These are phyloP conservation scores for Argyresthia goedartella DNA, from an alignment of 2,888 invertebrate species.

Conservation along the genomic window DNA sequence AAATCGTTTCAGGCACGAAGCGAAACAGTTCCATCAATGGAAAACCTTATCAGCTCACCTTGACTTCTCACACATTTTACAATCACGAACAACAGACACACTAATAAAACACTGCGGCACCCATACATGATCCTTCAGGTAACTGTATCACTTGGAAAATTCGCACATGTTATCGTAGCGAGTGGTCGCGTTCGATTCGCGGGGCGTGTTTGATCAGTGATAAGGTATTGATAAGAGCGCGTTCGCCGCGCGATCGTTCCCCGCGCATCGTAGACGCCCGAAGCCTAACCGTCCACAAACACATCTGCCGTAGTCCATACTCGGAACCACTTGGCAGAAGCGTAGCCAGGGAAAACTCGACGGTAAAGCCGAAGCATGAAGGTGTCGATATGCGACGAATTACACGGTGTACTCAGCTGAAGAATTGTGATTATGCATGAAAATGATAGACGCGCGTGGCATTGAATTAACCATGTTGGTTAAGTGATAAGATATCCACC, in stretches of 20 bases:
- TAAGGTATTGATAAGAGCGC: slow-evolving; percentile 40
- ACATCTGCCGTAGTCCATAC: background rate
- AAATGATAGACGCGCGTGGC: too few species aligned
- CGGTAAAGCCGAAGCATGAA: too few species aligned
- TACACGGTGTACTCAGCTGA: too few species aligned
- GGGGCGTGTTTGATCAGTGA: slow-evolving; percentile 61
- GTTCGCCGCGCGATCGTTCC: background rate
- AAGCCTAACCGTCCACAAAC: background rate
- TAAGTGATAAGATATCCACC: too few species aligned
- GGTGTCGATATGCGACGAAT: too few species aligned
- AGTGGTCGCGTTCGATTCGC: slow-evolving; percentile 28
- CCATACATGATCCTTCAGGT: background rate
- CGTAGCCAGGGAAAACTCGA: too few species aligned
- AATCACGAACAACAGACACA: slow-evolving; percentile 32
- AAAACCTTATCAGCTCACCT: slow-evolving; percentile 30
- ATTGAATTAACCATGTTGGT: too few species aligned
- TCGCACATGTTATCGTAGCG: slow-evolving; percentile 38
- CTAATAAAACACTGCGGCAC: slow-evolving; percentile 20
- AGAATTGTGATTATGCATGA: too few species aligned
- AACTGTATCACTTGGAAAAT: slow-evolving; percentile 13
- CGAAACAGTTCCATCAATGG: too few species aligned
- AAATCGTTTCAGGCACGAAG: too few species aligned
- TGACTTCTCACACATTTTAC: slow-evolving; percentile 38
- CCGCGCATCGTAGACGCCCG: background rate
- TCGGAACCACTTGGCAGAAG: background rate